These are phyloP conservation scores for Hemiscyllium ocellatum DNA, from an alignment of 2,113 vertebrate species.

Conservation along the genomic window DNA sequence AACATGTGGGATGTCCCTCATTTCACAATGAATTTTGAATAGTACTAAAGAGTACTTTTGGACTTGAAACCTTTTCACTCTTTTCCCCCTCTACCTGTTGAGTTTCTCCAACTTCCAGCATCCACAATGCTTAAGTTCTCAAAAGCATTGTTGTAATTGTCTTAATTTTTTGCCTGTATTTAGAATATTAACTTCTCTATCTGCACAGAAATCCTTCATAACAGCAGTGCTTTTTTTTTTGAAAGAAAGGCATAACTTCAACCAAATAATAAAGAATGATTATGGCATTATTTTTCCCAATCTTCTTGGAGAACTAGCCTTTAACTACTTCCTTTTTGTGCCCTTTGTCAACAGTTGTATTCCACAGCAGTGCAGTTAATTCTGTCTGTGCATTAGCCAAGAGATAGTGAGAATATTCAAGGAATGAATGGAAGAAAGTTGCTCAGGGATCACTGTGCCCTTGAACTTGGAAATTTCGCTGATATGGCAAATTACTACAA, in stretches of 20 bases:
- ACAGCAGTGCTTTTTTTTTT: neutral
- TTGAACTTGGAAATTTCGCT: conserved; percentile 23
- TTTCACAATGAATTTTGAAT: neutral
- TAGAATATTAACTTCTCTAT: too few relatives aligned
- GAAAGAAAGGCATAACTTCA: neutral
- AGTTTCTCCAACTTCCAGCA: too few relatives aligned
- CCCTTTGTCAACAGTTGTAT: neutral
- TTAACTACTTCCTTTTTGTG: neutral
- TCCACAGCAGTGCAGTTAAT: neutral
- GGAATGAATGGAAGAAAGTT: neutral
- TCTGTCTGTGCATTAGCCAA: conserved; percentile 6
- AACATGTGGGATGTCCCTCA: neutral
- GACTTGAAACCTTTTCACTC: too few relatives aligned
- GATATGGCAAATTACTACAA: neutral
- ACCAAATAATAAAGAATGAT: neutral
- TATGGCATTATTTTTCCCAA: neutral
- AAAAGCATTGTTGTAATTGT: neutral
- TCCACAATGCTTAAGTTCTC: too few relatives aligned
- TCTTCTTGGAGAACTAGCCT: neutral
- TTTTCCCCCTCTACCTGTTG: too few relatives aligned
- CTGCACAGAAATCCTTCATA: neutral
- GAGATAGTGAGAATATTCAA: conserved; percentile 19
- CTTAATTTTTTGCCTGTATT: too few relatives aligned
- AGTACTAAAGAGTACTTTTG: neutral
- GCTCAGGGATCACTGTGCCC: neutral